A percentile compares a stretch with the other conserved stretches of the same genome.
Evolutionary conservation across 2,113 vertebrate genomes (phyloP).

Genomic region (Hydropotes inermis): DNA sequence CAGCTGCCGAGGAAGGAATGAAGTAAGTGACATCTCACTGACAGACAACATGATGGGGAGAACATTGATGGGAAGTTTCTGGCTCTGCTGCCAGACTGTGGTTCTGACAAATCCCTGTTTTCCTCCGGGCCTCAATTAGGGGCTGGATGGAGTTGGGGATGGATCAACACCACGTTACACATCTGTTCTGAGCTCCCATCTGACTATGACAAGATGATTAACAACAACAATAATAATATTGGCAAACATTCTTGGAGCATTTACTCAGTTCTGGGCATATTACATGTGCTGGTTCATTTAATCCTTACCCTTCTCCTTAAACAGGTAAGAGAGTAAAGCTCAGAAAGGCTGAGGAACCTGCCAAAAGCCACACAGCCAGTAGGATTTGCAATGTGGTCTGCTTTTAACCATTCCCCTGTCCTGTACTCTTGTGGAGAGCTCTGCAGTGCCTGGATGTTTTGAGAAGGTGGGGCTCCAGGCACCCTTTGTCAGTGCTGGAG

Average conservation of each 20-base stretch:
- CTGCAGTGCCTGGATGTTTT: not conserved
- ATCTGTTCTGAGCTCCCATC: conserved; percentile 8
- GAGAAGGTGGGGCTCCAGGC: not conserved
- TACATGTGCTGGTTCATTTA: not conserved
- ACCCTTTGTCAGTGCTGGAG: not conserved
- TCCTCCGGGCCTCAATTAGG: not conserved
- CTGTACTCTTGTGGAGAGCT: not conserved
- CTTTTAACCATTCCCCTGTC: not conserved
- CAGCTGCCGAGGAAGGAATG: not conserved
- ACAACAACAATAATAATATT: not conserved
- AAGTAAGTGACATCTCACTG: not conserved
- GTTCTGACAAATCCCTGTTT: not conserved
- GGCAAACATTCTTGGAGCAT: not conserved
- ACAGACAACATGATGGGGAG: not conserved
- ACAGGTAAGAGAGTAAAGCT: not conserved
- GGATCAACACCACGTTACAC: not conserved
- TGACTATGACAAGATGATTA: not conserved
- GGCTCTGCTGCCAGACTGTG: not conserved
- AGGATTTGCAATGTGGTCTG: not conserved
- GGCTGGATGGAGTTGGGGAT: not conserved
- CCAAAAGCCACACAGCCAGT: not conserved
- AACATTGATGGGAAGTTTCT: not conserved
- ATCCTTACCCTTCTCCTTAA: not conserved
- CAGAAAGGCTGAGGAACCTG: conserved; percentile 23
- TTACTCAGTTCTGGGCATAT: not conserved